phyloP scores from a whole-genome alignment of 2,888 invertebrate genomes.

The Hyposoter didymator region DNA sequence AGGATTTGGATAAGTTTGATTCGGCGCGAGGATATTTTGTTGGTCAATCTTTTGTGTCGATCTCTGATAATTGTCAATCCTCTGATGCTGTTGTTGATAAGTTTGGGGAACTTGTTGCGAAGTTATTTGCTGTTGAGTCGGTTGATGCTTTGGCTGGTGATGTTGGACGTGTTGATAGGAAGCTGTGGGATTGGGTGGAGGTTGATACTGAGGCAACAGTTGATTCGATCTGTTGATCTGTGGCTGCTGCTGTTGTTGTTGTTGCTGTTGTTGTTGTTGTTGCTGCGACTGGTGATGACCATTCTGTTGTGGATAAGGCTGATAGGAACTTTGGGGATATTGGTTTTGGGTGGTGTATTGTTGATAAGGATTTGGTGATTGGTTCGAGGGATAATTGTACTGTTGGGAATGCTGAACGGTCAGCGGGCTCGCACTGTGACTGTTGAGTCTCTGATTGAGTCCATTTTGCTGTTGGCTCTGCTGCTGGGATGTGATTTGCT shows the following conservation, averaged over 20 bases:
- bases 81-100: constrained; percentile 73
- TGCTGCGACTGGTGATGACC: constrained; percentile 72
- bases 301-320: constrained; percentile 78
- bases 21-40: constrained; percentile 78
- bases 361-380: constrained; percentile 79
- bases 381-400: constrained; percentile 75
- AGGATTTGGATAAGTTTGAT: constrained; percentile 80
- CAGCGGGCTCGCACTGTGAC: constrained; percentile 80
- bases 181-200: constrained; percentile 81
- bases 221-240: constrained; percentile 78
- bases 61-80: constrained; percentile 79
- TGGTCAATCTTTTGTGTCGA: constrained; percentile 84
- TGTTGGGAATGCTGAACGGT: constrained; percentile 81
- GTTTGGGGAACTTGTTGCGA: constrained; percentile 70
- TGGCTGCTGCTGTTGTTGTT: constrained; percentile 70
- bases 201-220: constrained; percentile 83
- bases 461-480: constrained; percentile 68
- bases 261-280: constrained; percentile 73
- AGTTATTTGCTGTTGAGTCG: constrained; percentile 65
- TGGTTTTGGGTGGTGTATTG: constrained; percentile 74
- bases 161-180: constrained; percentile 80
- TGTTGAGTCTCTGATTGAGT: constrained; percentile 77
- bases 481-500: constrained; percentile 75
- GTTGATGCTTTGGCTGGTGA: constrained; percentile 68
- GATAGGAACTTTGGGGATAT: constrained; percentile 75